Conservation (phyloP, 2,888 invertebrate species). For the Graphium colonna region DNA sequence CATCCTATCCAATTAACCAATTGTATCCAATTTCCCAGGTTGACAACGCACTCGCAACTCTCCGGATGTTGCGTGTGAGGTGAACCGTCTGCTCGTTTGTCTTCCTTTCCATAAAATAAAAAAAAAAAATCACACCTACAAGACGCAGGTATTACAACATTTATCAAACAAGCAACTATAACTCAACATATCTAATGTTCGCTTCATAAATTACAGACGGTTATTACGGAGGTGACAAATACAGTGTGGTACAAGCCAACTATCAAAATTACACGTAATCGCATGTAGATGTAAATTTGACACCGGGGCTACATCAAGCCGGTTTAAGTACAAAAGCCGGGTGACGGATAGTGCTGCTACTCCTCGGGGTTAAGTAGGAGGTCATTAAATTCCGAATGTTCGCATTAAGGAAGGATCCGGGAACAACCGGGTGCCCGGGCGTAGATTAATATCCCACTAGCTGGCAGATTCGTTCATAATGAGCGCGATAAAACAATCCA, state of each 20-base stretch:
- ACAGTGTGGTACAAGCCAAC: background rate
- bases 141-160: too few relatives aligned
- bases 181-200: too few relatives aligned
- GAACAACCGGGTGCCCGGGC: conserved; percentile 33
- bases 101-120: too few relatives aligned
- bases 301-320: background rate
- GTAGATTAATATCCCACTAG: conserved; percentile 51
- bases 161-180: too few relatives aligned
- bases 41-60: too few relatives aligned
- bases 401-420: conserved; percentile 19
- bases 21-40: too few relatives aligned
- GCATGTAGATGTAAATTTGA: background rate
- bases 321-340: background rate
- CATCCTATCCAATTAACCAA: too few relatives aligned
- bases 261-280: background rate
- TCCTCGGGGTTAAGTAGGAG: conserved; percentile 3
- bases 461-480: conserved; percentile 56
- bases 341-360: background rate
- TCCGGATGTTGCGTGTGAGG: too few relatives aligned
- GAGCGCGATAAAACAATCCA: conserved; percentile 70
- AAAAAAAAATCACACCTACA: too few relatives aligned
- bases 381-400: conserved; percentile 21
- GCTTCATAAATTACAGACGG: background rate
- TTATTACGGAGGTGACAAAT: background rate
- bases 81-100: too few relatives aligned